These are phyloP conservation scores for human DNA, from an alignment of 2,113 vertebrate genomes.

Conservation along the genomic window GRCh38 chr4:124410001-124410500, in stretches of 20 bases:
- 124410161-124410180: constrained; percentile 47
- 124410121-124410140: constrained; percentile 61
- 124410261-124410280: not conserved
- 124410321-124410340: constrained; percentile 1
- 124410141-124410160: constrained; percentile 60
- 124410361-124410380: not conserved
- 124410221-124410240: constrained; percentile 26
- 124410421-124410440: not conserved
- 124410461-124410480: not conserved
- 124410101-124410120: constrained; percentile 55
- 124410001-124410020: constrained; percentile 55
- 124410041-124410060: constrained; percentile 50
- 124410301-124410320: not conserved
- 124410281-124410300: not conserved
- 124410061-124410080: constrained; percentile 43
- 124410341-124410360: not conserved
- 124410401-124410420: not conserved
- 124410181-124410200: not conserved
- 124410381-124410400: not conserved
- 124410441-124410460: not conserved
- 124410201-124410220: not conserved
- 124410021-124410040: constrained; percentile 42
- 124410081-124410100: not conserved
- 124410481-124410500: not conserved
- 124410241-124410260: not conserved